These are phyloP conservation scores for Mellivora capensis DNA, from an alignment of 2,113 vertebrate genomes.

Conservation along the genomic window DNA sequence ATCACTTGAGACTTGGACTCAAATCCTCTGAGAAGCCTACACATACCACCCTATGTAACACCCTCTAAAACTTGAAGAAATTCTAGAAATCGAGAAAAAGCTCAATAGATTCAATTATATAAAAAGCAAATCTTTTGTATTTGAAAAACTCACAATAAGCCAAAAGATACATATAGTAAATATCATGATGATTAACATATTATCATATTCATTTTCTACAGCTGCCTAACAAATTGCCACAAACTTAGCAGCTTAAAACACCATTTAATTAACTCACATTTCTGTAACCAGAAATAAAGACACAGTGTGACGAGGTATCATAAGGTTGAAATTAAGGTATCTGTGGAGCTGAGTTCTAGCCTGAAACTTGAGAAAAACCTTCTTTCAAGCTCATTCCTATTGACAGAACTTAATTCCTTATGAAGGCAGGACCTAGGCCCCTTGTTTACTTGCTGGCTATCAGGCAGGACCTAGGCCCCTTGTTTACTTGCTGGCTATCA, in stretches of 20 bases:
- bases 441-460: background rate
- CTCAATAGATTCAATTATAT: background rate
- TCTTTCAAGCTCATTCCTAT: background rate
- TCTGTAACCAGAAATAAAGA: background rate
- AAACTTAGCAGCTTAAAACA: background rate
- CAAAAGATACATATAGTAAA: background rate
- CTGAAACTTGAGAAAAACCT: background rate
- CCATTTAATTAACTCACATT: background rate
- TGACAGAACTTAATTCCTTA: background rate
- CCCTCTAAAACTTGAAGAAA: background rate
- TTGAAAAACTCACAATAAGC: background rate
- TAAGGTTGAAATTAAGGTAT: background rate
- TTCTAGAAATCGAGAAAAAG: constrained; percentile 2
- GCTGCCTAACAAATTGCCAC: background rate
- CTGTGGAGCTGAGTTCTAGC: background rate
- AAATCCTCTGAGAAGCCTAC: background rate
- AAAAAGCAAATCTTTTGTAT: background rate
- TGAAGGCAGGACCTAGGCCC: background rate
- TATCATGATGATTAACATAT: background rate
- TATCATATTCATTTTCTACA: background rate
- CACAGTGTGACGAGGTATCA: background rate
- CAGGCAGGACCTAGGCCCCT: background rate
- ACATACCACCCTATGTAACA: background rate
- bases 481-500: background rate
- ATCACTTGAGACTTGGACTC: constrained; percentile 1